Evolutionary conservation across 2,113 vertebrate species (phyloP), one percentile per base, ranked within the genome.

Genomic region (Podiceps cristatus): DNA sequence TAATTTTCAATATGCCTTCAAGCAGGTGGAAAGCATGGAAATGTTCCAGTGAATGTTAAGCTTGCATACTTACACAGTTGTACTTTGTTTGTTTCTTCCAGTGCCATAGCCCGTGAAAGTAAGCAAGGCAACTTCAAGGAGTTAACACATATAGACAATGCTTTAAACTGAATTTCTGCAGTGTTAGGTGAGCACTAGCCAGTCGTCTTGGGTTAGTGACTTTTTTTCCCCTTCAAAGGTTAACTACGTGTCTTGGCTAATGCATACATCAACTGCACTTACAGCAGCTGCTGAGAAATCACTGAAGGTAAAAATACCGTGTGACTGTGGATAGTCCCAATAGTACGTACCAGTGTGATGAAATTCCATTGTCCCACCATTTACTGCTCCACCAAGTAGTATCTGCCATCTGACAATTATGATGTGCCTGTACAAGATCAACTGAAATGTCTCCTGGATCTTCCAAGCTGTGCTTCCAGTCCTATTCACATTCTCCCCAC

Each of bases 311-410:
- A 67, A 77, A 80, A 29, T 7, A 68, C 15, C 2, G 9, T 44
- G 28, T 17, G 35, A 52, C 63, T 47, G 33, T 3, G 45, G 44
- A 44, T 13, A 37, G 25, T 2, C 31, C 20, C 13, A 28, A 40
- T 1, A 60, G 24, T 45, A 92, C 0, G 0, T 28, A 53, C 24
- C 6, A 0, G 28, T 69, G 42, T 5, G 42, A 83, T 1, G 14
- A 59, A 50, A 42, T n/a, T 88, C 18, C 42, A 68, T 16, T 64
- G 62, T 27, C 45, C 29, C 74, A 76, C 40, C 40, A 45, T 64
- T 33, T 18, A 72, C 29, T 1, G 1, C 45, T 58, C 50, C 72
- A 83, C 4, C 58, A 53, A 24, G 18, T 3, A 72, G 45, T 8
- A 80, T 25, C 31, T 53, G 40, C 0, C 9, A 23, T 49, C 45